phyloP scores from a whole-genome alignment of 2,888 invertebrate genomes.

The Sesia bembeciformis region DNA sequence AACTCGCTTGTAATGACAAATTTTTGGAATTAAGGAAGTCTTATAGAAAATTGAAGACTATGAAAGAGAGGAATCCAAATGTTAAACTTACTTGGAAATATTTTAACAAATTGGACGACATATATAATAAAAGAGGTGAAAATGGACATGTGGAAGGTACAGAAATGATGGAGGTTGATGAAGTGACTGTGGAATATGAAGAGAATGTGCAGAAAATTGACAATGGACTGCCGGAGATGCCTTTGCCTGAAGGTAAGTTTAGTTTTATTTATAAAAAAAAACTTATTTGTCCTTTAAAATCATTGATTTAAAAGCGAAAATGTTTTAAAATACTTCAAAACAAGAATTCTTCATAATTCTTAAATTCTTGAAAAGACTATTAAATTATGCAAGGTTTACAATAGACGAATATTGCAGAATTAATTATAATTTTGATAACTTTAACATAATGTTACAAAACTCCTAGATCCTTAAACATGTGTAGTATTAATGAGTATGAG shows the following conservation, averaged over 20 bases:
- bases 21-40: constrained; percentile 52
- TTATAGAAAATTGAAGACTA: constrained; percentile 52
- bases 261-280: background rate
- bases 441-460: no score
- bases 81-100: constrained; percentile 60
- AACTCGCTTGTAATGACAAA: constrained; percentile 39
- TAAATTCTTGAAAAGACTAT: no score
- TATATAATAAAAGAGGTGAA: constrained; percentile 16
- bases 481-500: no score
- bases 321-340: background rate
- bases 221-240: no score
- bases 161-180: constrained; percentile 10
- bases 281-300: background rate
- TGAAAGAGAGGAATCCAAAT: constrained; percentile 42
- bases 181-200: constrained; percentile 2
- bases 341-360: no score
- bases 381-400: no score
- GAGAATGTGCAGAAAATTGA: constrained; percentile 1
- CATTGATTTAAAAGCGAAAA: background rate
- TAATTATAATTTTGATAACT: no score
- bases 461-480: no score
- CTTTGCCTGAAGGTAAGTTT: constrained; percentile 4
- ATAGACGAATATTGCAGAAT: no score
- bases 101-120: constrained; percentile 45
- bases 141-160: constrained; percentile 4